Percentiles rank a stretch among this genome's conserved stretches.
Conservation (phyloP, 1,140 invertebrate species). For the Goniozus legneri region DNA sequence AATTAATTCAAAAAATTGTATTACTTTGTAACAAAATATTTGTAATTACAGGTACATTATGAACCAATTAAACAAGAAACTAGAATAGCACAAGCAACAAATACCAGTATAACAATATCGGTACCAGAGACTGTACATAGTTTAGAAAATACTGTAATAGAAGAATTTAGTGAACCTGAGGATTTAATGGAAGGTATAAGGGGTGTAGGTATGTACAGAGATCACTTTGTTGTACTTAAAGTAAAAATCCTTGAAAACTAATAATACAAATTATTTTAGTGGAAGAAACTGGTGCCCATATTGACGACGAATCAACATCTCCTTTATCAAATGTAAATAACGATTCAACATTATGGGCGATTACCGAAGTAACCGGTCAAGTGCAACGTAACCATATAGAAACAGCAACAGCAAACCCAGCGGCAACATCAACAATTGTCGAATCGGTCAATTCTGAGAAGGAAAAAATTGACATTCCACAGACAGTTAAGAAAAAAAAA, state of each 20-base stretch:
- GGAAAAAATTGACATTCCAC: constrained; percentile 44
- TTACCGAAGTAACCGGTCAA: constrained; percentile 39
- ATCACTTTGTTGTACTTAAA: too few species aligned
- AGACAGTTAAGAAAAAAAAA: constrained; percentile 45
- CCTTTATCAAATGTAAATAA: constrained; percentile 33
- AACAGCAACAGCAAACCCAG: too few species aligned
- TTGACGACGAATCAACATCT: constrained; percentile 46
- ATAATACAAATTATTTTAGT: constrained; percentile 35
- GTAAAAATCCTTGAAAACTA: too few species aligned
- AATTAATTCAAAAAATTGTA: neutral
- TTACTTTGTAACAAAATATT: neutral
- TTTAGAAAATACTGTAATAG: constrained; percentile 44
- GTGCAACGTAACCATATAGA: constrained; percentile 42
- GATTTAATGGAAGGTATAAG: constrained; percentile 80
- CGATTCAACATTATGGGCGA: constrained; percentile 38
- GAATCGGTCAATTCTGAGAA: constrained; percentile 40
- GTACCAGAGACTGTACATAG: constrained; percentile 31
- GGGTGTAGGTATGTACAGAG: constrained; percentile 56
- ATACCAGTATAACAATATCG: constrained; percentile 39
- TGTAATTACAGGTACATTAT: constrained; percentile 61
- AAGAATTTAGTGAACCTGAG: constrained; percentile 77
- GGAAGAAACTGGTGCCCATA: constrained; percentile 51
- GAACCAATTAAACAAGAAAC: constrained; percentile 60
- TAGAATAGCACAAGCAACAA: constrained; percentile 42
- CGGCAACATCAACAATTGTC: constrained; percentile 28